A percentile compares a stretch with the other conserved stretches of the same genome.
Conservation (phyloP, 2,888 invertebrate species). For the Maniola hyperantus region DNA sequence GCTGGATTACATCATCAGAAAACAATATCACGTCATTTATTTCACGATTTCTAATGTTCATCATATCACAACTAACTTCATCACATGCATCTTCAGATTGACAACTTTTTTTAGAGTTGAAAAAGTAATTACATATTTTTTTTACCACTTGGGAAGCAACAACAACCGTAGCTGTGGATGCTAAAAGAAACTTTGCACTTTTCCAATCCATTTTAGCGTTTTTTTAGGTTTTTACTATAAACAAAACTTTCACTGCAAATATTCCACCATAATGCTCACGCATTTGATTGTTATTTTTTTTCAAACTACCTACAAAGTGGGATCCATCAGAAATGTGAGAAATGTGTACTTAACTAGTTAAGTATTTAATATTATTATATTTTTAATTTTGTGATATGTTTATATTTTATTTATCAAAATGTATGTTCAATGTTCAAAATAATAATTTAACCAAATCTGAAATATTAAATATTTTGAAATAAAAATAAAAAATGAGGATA, state of each 20-base stretch:
- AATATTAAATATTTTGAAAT: too few species aligned
- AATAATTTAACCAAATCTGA: too few species aligned
- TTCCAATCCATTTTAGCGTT: conserved; percentile 69
- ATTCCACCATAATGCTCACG: conserved; percentile 70
- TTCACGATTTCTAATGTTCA: conserved; percentile 65
- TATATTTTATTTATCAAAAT: too few species aligned
- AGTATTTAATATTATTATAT: too few species aligned
- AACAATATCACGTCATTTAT: conserved; percentile 78
- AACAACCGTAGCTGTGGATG: conserved; percentile 69
- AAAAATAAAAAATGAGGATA: too few species aligned
- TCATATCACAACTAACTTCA: conserved; percentile 60
- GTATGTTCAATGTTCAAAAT: too few species aligned
- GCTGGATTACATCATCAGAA: conserved; percentile 69
- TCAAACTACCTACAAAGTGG: conserved; percentile 51
- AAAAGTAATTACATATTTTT: conserved; percentile 68
- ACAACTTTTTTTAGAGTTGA: conserved; percentile 46
- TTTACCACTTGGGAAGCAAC: conserved; percentile 71
- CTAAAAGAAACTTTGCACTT: conserved; percentile 68
- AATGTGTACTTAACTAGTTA: too few species aligned
- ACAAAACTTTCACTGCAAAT: conserved; percentile 22
- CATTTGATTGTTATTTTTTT: conserved; percentile 45
- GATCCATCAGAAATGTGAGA: too few species aligned
- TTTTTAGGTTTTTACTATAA: conserved; percentile 14
- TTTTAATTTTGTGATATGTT: too few species aligned
- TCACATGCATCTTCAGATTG: conserved; percentile 51